Conservation (phyloP, 2,888 invertebrate genomes). For the Acronicta psi region DNA sequence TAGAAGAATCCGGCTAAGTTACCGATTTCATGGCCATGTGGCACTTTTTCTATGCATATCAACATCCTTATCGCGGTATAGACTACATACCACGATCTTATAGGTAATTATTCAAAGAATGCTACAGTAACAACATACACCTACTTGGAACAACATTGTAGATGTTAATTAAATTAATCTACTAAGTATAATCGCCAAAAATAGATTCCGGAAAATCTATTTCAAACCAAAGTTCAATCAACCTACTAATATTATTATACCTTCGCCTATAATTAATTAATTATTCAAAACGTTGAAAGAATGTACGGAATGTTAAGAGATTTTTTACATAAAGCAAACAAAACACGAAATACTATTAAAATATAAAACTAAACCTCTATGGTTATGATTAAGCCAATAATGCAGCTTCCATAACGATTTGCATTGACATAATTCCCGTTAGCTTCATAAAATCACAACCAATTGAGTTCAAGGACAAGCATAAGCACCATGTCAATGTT, state of each 20-base stretch:
- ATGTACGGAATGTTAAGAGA: background rate
- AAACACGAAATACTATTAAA: background rate
- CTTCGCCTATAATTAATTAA: slow-evolving; percentile 11
- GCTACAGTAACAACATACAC: slow-evolving; percentile 66
- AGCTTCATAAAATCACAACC: slow-evolving; percentile 83
- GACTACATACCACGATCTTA: slow-evolving; percentile 16
- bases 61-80: slow-evolving; percentile 68
- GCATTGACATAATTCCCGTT: slow-evolving; percentile 86
- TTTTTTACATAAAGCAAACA: slow-evolving; percentile 14
- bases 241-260: slow-evolving; percentile 30
- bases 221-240: slow-evolving; percentile 58
- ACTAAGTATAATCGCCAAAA: slow-evolving; percentile 58
- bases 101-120: slow-evolving; percentile 53
- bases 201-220: slow-evolving; percentile 67
- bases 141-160: slow-evolving; percentile 63
- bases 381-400: slow-evolving; percentile 64
- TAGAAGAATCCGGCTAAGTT: slow-evolving; percentile 84
- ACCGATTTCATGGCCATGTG: slow-evolving; percentile 78
- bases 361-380: slow-evolving; percentile 17
- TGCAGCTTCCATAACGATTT: slow-evolving; percentile 77
- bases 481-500: slow-evolving; percentile 81
- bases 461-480: slow-evolving; percentile 87
- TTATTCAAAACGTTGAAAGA: slow-evolving; percentile 14
- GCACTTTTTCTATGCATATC: slow-evolving; percentile 77
- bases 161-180: slow-evolving; percentile 60